These are phyloP conservation scores for Prionailurus bengalensis DNA, from an alignment of 2,113 vertebrate genomes.

Conservation along the genomic window DNA sequence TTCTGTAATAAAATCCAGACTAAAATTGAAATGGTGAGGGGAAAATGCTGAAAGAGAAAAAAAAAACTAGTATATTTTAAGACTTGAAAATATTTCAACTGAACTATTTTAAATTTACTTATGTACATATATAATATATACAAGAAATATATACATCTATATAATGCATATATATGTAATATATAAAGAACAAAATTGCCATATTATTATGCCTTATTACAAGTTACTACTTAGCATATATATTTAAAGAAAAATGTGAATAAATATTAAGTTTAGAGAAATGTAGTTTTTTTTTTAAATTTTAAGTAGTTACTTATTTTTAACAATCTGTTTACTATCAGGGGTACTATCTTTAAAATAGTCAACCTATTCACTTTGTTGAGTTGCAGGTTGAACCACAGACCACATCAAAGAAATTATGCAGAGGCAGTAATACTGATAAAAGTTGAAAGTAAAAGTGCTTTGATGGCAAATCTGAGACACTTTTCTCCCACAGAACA, in stretches of 20 bases:
- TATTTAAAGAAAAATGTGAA: not conserved
- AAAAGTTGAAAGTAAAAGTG: constrained; percentile 16
- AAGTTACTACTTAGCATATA: not conserved
- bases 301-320: not conserved
- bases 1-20: constrained; percentile 61
- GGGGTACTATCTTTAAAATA: not conserved
- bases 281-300: not conserved
- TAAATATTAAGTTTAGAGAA: not conserved
- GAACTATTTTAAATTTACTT: not conserved
- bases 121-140: not conserved
- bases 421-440: not conserved
- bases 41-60: constrained; percentile 11
- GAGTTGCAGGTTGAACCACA: not conserved
- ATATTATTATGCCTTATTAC: not conserved
- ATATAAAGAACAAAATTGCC: not conserved
- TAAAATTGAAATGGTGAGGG: constrained; percentile 20
- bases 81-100: constrained; percentile 34
- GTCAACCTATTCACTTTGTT: not conserved
- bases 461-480: not conserved
- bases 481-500: not conserved
- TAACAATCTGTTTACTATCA: not conserved
- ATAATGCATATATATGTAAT: not conserved
- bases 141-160: not conserved
- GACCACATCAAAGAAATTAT: not conserved
- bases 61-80: not conserved